Conservation (phyloP, 2,797 vertebrate genomes). For the Rallus crepitans region DNA sequence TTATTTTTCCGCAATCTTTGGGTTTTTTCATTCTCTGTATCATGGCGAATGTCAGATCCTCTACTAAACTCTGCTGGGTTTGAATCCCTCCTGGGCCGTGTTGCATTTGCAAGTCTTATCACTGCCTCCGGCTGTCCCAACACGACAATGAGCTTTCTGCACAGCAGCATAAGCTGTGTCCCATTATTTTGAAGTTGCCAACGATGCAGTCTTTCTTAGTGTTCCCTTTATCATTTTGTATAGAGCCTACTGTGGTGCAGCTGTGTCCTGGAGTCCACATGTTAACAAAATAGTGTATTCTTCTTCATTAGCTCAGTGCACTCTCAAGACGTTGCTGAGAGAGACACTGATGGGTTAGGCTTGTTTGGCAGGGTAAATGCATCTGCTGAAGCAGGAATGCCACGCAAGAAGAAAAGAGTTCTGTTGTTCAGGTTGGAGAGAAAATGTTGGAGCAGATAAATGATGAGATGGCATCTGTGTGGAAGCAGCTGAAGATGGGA, state of each 20-base stretch:
- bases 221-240: conserved; percentile 27
- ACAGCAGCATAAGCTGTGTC: background rate
- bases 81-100: background rate
- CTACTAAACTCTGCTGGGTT: background rate
- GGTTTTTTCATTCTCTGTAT: background rate
- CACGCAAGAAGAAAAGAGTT: conserved; percentile 18
- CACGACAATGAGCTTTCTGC: background rate
- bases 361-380: background rate
- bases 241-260: conserved; percentile 22
- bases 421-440: conserved; percentile 1
- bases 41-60: background rate
- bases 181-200: conserved; percentile 4
- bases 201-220: conserved; percentile 1
- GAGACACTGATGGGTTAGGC: background rate
- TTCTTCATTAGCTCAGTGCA: background rate
- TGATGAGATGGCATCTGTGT: conserved; percentile 59
- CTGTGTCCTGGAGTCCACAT: background rate
- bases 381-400: conserved; percentile 28
- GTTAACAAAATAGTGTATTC: background rate
- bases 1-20: background rate
- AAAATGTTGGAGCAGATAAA: conserved; percentile 55
- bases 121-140: background rate
- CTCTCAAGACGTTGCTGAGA: background rate
- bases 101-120: background rate
- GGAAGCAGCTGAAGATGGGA: conserved; percentile 59